Conservation (phyloP, 2,113 vertebrate genomes). For the Nibea albiflora region DNA sequence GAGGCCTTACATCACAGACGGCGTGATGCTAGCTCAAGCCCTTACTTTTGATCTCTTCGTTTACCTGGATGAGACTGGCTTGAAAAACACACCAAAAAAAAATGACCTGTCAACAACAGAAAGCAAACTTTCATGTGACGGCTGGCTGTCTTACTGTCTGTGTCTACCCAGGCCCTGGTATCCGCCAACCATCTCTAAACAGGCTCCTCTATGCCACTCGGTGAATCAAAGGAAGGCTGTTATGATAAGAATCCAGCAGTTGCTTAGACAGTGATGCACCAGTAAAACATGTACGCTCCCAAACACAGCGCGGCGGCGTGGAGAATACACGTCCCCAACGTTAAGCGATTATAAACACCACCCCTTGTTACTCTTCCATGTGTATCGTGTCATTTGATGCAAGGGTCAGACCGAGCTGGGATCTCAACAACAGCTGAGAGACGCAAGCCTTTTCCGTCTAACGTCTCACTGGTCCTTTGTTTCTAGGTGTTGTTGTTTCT, state of each 20-base stretch:
- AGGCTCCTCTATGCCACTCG: slow-evolving; percentile 39
- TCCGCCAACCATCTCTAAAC: slow-evolving; percentile 28
- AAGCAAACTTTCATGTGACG: slow-evolving; percentile 68
- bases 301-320: slow-evolving; percentile 2
- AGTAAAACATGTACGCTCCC: slow-evolving; percentile 25
- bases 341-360: slow-evolving; percentile 28
- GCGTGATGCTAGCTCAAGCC: slow-evolving; percentile 40
- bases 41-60: slow-evolving; percentile 72
- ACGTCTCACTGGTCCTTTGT: slow-evolving; percentile 43
- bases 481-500: slow-evolving; percentile 52
- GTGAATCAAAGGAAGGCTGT: slow-evolving; percentile 42
- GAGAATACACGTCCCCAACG: slow-evolving; percentile 12
- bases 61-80: slow-evolving; percentile 67
- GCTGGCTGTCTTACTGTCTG: slow-evolving; percentile 51
- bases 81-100: slow-evolving; percentile 46
- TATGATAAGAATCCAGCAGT: slow-evolving; percentile 14
- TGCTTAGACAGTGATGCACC: slow-evolving; percentile 17
- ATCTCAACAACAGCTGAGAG: slow-evolving; percentile 51
- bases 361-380: not conserved
- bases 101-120: slow-evolving; percentile 48
- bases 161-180: not conserved
- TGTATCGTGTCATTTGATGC: slow-evolving; percentile 32
- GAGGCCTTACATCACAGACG: slow-evolving; percentile 63
- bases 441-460: slow-evolving; percentile 36
- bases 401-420: slow-evolving; percentile 31